Evolutionary conservation across 2,113 vertebrate genomes (phyloP), one percentile per base, ranked within the genome.

Genomic region (Dolichotis patagonum): DNA sequence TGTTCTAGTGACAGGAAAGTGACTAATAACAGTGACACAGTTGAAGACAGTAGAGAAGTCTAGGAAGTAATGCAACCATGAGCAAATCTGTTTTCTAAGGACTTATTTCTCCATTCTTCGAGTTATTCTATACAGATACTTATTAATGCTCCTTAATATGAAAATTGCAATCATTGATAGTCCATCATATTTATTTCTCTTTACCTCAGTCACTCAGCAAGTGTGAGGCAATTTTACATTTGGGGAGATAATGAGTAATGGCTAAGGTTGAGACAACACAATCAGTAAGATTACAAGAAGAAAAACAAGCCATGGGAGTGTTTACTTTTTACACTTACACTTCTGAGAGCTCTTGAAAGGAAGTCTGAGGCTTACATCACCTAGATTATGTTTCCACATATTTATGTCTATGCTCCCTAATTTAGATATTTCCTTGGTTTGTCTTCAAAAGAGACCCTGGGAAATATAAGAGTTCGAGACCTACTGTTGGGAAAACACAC

Each of bases 401-500:
- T 26, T 58, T 4, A 13, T 77, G 16, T 30, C 30, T 43, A 20
- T 65, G 30, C 13, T 22, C 84, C 35, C 28, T 22, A 11, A 28
- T 56, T 54, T 77, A 54, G 32, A 46, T 38, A 3, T 1, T 85
- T 54, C 12, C 17, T 60, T 22, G 7, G 3, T 26, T 88, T 26
- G 26, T 2, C 8, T 38, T 88, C 65, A 82, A 71, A 32, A 62
- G 5, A 28, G 43, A 60, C 16, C 14, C 16, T 10, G 22, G 77
- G 49, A 26, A 7, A 43, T 35, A 3, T 58, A 38, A 54, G 38
- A 46, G 6, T 12, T 75, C 54, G 26, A 30, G 2, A 67, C 41
- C 24, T 30, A 1, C 43, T 52, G 0, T 13, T 62, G 38, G 13
- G n/a, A n/a, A n/a, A n/a, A n/a, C n/a, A n/a, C n/a, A n/a, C n/a